Evolutionary conservation across 2,113 vertebrate genomes (phyloP), one percentile per base, ranked within the genome.

Genomic region (Trinectes maculatus): DNA sequence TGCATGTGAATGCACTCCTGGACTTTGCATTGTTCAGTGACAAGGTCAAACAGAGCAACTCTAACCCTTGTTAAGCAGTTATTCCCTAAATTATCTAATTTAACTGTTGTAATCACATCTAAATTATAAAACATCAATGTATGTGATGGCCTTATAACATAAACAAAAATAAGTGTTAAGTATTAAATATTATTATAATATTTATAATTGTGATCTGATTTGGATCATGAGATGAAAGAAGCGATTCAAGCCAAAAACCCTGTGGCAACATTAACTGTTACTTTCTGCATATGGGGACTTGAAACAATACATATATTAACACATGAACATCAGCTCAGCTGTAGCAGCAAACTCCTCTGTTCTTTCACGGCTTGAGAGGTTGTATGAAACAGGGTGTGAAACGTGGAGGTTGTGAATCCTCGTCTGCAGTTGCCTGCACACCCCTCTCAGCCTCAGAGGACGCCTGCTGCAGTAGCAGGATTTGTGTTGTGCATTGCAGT

Each of bases 181-280:
- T n/a, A n/a, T n/a, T n/a, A n/a, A n/a, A n/a, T n/a, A n/a, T n/a
- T n/a, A n/a, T n/a, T n/a, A n/a, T n/a, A n/a, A n/a, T n/a, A n/a
- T n/a, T n/a, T n/a, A n/a, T n/a, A n/a, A n/a, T 13, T 37, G 71
- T 51, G 57, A 28, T 69, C 55, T 58, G 77, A 65, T 74, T 69
- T 57, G 49, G 37, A 58, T 48, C 28, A 69, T 51, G 36, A 54
- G 42, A 29, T 3, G 0, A 68, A n/a, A n/a, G 25, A 63, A 49
- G 51, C 39, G 39, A 49, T 80, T 74, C 76, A 18, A 84, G 60
- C 88, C 77, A 73, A 78, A 89, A 80, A 53, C 22, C 58, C 64
- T 77, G 48, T 79, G 85, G 78, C 59, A 83, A 65, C 85, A 88
- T 90, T 87, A 87, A 81, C 89, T 71, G 80, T 60, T 48, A 8